A percentile compares a stretch with the other conserved stretches of the same genome.
Conservation (phyloP, 2,888 invertebrate genomes). For the Drosophila neotestacea region DNA sequence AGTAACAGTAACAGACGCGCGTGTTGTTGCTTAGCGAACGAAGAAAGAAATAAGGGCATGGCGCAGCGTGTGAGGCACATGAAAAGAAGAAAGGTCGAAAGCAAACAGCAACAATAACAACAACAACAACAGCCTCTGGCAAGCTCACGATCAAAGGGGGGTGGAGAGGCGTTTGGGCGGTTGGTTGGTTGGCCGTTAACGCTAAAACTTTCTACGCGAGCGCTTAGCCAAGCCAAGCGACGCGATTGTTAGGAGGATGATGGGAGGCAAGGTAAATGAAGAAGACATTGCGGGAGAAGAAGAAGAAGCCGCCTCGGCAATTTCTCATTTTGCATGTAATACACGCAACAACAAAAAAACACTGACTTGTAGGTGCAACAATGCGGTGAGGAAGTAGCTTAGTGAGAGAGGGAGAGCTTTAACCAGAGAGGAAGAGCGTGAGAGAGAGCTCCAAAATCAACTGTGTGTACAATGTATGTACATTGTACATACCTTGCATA, state of each 20-base stretch:
- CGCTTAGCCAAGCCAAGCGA: slow-evolving; percentile 76
- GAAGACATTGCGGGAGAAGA: slow-evolving; percentile 38
- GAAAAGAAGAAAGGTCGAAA: slow-evolving; percentile 76
- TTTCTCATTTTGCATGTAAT: slow-evolving; percentile 66
- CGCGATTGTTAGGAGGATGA: slow-evolving; percentile 19
- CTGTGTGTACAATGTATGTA: slow-evolving; percentile 13
- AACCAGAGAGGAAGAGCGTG: slow-evolving; percentile 3
- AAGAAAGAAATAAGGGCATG: slow-evolving; percentile 71
- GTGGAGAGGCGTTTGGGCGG: slow-evolving; percentile 44
- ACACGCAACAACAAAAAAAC: slow-evolving; percentile 32
- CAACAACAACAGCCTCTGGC: slow-evolving; percentile 23
- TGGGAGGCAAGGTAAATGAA: slow-evolving; percentile 25
- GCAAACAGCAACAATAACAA: slow-evolving; percentile 53
- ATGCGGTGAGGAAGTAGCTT: slow-evolving; percentile 18
- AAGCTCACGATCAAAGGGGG: slow-evolving; percentile 21
- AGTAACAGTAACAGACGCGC: slow-evolving; percentile 65
- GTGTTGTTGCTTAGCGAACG: slow-evolving; percentile 60
- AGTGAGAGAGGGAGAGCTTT: slow-evolving; percentile 4
- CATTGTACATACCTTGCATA: slow-evolving; percentile 58
- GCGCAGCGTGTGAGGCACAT: slow-evolving; percentile 57
- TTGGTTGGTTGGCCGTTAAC: slow-evolving; percentile 67
- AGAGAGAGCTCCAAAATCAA: slow-evolving; percentile 20
- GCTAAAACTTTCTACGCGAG: slow-evolving; percentile 77
- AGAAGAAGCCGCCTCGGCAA: slow-evolving; percentile 37
- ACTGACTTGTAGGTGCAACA: slow-evolving; percentile 40